Evolutionary conservation across 2,113 vertebrate genomes (phyloP).

Genomic region (human (Homo sapiens)): GRCh38 chr19:30646001-30646500

Average conservation of each 20-base stretch:
- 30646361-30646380: fast-evolving
- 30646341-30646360: fast-evolving
- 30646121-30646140: background rate
- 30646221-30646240: background rate
- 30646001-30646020: fast-evolving
- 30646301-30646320: background rate
- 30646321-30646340: background rate
- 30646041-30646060: background rate
- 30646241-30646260: background rate
- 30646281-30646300: background rate
- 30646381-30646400: fast-evolving
- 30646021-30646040: fast-evolving
- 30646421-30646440: background rate
- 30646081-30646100: background rate
- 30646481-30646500: fast-evolving
- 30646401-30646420: background rate
- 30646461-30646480: fast-evolving
- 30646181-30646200: background rate
- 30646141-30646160: background rate
- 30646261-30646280: background rate
- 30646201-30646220: background rate
- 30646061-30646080: background rate
- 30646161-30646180: background rate
- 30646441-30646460: fast-evolving
- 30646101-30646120: slow-evolving; percentile 36